Evolutionary conservation across 2,888 invertebrate genomes (phyloP).

Genomic region (Leptura quadrifasciata): DNA sequence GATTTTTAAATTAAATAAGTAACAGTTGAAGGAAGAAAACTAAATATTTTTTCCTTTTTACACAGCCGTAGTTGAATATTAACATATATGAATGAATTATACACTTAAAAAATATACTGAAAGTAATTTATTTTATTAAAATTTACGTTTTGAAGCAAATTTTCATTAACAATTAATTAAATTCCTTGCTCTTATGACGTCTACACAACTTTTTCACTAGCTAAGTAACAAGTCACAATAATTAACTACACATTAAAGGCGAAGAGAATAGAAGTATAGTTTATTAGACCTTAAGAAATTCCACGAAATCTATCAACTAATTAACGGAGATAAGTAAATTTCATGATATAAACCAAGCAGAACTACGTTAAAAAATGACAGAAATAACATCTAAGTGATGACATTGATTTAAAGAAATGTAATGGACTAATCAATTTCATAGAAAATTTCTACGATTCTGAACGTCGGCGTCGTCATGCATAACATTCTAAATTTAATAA

Average conservation of each 20-base stretch:
- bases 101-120: no score
- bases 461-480: background rate
- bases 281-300: background rate
- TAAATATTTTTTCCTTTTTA: no score
- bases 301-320: constrained; percentile 1
- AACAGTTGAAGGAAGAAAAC: no score
- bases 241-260: background rate
- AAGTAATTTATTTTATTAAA: no score
- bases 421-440: constrained; percentile 1
- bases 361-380: background rate
- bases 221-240: background rate
- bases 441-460: background rate
- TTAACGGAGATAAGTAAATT: background rate
- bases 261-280: background rate
- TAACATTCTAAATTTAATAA: background rate
- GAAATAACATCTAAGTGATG: background rate
- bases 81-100: no score
- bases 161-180: no score
- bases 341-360: background rate
- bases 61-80: no score
- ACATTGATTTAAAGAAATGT: background rate
- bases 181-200: no score
- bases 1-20: no score
- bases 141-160: no score
- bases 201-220: background rate